phyloP scores from a whole-genome alignment of 2,888 invertebrate species.

The Willowsia nigromaculata region DNA sequence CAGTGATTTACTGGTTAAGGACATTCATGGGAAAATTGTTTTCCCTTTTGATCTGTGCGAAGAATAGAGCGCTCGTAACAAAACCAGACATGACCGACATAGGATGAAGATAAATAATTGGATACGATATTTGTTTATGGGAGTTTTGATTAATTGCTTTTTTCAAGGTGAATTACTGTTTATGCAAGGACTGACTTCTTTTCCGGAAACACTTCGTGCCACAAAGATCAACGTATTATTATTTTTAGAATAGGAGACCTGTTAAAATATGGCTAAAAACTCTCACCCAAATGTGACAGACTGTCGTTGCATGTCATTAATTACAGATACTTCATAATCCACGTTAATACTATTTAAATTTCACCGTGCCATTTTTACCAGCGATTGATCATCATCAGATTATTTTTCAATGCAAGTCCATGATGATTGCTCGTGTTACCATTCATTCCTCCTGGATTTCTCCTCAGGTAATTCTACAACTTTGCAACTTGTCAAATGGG shows the following conservation, averaged over 20 bases:
- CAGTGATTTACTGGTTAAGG: slow-evolving; percentile 53
- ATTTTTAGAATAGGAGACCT: neutral
- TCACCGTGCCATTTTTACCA: neutral
- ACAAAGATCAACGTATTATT: neutral
- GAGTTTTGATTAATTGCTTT: slow-evolving; percentile 60
- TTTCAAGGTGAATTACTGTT: slow-evolving; percentile 50
- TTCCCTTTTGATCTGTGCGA: neutral
- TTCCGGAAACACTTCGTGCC: slow-evolving; percentile 33
- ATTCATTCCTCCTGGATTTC: slow-evolving; percentile 38
- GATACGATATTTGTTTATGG: slow-evolving; percentile 59
- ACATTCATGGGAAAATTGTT: slow-evolving; percentile 62
- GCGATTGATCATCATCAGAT: neutral
- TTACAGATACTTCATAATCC: neutral
- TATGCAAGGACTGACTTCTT: neutral
- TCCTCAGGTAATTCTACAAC: slow-evolving; percentile 73
- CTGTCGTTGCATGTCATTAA: neutral
- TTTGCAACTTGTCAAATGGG: slow-evolving; percentile 78
- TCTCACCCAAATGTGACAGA: neutral
- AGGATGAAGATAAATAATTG: slow-evolving; percentile 40
- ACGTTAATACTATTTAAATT: neutral
- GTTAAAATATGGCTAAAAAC: neutral
- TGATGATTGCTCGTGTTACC: slow-evolving; percentile 28
- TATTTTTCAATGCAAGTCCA: neutral
- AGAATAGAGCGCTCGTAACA: neutral
- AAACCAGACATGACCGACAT: slow-evolving; percentile 25